Evolutionary conservation across 2,113 vertebrate genomes (phyloP), one percentile per base, ranked within the genome.

Genomic region (Sander vitreus): DNA sequence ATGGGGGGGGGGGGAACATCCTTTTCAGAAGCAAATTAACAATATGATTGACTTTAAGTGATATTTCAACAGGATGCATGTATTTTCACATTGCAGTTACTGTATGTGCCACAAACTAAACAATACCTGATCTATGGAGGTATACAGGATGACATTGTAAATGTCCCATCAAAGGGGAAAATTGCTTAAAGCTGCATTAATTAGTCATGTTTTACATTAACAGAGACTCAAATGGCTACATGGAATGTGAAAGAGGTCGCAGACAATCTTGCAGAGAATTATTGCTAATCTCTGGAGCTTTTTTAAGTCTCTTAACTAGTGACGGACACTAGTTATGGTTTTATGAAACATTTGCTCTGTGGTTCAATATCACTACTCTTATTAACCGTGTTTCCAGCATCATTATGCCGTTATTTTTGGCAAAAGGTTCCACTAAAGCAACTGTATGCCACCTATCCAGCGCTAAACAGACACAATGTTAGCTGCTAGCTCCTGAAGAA

Each of bases 161-260:
- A 25, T 7, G 2, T 25, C 18, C 16, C 18, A 59, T 8, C 19
- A 54, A 60, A 36, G 11, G 54, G 3, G 50, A 45, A 47, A 16
- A 47, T 27, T 36, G 33, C 36, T 60, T 18, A 14, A 76, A 81
- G 72, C 57, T 55, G 25, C 16, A 82, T 70, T 57, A 48, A 27
- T 77, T 21, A 50, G 19, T n/a, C 30, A 43, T 54, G 0, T 60
- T 59, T 30, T 55, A 15, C 15, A 15, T 15, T 18, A 48, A 66
- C 10, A 14, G 11, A 4, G n/a, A 36, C 14, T 70, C 7, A n/a
- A 36, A 45, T 53, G 12, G 33, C 3, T 48, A 16, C n/a, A 19
- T 45, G 54, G 15, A 27, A 73, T 48, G 23, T 80, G 50, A 62
- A n/a, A n/a, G 23, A 16, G 13, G 58, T 48, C 0, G 4, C 48